Base-by-base conservation (phyloP, 2,888 invertebrate species). In the Cataglyphis livida region DNA sequence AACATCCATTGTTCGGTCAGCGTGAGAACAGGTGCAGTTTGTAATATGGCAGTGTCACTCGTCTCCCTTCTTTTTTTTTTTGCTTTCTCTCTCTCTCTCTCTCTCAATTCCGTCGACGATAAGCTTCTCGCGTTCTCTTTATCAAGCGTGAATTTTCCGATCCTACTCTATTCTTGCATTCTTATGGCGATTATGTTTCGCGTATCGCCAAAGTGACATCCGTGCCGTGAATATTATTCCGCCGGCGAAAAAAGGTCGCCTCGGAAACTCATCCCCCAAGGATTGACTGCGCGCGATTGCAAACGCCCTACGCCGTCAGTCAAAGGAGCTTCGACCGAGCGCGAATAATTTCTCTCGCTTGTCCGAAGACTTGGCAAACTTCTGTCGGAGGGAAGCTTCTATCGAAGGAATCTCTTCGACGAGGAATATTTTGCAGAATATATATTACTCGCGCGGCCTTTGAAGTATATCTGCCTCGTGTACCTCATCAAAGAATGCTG, bases 1-100 rank as follows among this genome's bases (percentile, higher is more conserved):
- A 85, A 86, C 86, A 87, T 83, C 86, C 88, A 92, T 92, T 92
- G 91, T 92, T 91, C 88, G 82, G 75, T 73, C 84, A 85, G 82
- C 83, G 85, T 70, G 89, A 84, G 89, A 91, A 91, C 90, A 87
- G 87, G 86, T 86, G 87, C 87, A 54, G 15, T 89, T 89, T 84
- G 48, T 82, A 32, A 35, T 90, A 89, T 68, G 71, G 25, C 70
- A 78, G 76, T 54, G 76, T 41, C 51, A 41, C 38, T 78, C 59
- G 68, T 85, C 84, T 86, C 85, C 79, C 76, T 61, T 5, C 12
- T 48, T 32, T 21, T 51, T 28, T 38, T 21, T 18, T 28, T n/a
- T 21, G 12, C n/a, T 32, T 68, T 65, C n/a, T 28, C 28, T 28
- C 28, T 28, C 15, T 15, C 44, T 5, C 44, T 48, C 15, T 48